A percentile compares a stretch with the other conserved stretches of the same genome.
phyloP scores from a whole-genome alignment of 2,888 invertebrate species.

The Ectobius pallidus region DNA sequence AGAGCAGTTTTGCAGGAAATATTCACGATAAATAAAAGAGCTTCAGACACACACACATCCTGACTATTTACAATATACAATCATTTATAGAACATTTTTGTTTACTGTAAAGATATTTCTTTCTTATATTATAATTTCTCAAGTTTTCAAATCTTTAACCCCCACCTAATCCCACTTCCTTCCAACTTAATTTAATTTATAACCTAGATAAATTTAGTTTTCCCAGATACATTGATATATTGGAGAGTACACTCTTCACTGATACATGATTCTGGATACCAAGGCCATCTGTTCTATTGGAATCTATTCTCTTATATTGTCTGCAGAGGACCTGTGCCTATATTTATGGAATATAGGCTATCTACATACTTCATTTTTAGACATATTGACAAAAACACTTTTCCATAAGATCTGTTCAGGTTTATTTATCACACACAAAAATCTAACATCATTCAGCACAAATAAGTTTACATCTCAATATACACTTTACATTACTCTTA shows the following conservation, averaged over 20 bases:
- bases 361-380: background rate
- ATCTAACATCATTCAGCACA: constrained; percentile 25
- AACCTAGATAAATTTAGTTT: background rate
- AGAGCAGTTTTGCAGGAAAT: constrained; percentile 17
- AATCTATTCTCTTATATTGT: constrained; percentile 22
- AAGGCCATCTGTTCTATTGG: constrained; percentile 5
- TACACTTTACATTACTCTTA: background rate
- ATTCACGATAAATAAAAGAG: constrained; percentile 10
- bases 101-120: background rate
- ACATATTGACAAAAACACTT: constrained; percentile 21
- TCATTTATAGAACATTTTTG: constrained; percentile 21
- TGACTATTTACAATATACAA: constrained; percentile 35
- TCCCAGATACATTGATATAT: constrained; percentile 24
- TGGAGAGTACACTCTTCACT: background rate
- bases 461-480: constrained; percentile 15
- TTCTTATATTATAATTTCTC: background rate
- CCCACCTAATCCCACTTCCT: background rate
- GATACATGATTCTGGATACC: constrained; percentile 6
- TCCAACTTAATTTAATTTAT: background rate
- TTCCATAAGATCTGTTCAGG: constrained; percentile 1
- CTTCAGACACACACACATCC: constrained; percentile 30
- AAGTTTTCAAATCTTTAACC: background rate
- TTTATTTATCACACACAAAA: constrained; percentile 26
- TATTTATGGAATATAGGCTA: background rate
- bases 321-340: constrained; percentile 21